Base-by-base conservation (phyloP, 2,888 invertebrate species). In the Xylota sylvarum region DNA sequence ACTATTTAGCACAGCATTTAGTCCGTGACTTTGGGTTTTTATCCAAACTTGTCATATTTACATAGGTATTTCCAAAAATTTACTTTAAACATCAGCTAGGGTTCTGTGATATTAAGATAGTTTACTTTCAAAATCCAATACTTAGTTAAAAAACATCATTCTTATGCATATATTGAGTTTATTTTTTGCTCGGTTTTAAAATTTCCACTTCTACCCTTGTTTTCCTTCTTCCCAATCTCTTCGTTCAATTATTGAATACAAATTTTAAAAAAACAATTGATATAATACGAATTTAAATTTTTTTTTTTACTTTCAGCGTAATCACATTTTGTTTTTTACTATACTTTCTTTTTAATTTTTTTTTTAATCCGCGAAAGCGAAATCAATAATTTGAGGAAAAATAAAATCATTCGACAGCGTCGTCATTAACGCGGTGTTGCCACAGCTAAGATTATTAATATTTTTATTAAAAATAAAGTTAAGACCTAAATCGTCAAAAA, bases 281-380 rank as follows among this genome's bases (percentile, higher is more conserved):
- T 27, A n/a, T 17, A 60, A 55, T 17, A 10, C 5, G 35, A 60
- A 35, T 10, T 17, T n/a, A 37, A n/a, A 4, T 70, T 48, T 52
- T 88, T 69, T 87, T 80, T 85, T 88, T 52, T 89, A 88, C 64
- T 90, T 90, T 70, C 90, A 91, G 91, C 91, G 91, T 91, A 91
- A 91, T 91, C 90, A 89, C 84, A 82, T 83, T 86, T 89, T 74
- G 88, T 89, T 90, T 90, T 88, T 88, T 14, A 35, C n/a, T 43
- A 40, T 89, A 88, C 88, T 90, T 89, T 89, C 90, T 88, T 90
- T 88, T 89, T 89, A 89, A 79, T 90, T 73, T 90, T 89, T 89
- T 90, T 90, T 65, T 89, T 88, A 88, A 88, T 89, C 88, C 88
- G 89, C 89, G 89, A 88, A 89, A 90, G 88, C 88, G 88, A 88